phyloP scores from a whole-genome alignment of 2,888 invertebrate genomes.

The Tyria jacobaeae region DNA sequence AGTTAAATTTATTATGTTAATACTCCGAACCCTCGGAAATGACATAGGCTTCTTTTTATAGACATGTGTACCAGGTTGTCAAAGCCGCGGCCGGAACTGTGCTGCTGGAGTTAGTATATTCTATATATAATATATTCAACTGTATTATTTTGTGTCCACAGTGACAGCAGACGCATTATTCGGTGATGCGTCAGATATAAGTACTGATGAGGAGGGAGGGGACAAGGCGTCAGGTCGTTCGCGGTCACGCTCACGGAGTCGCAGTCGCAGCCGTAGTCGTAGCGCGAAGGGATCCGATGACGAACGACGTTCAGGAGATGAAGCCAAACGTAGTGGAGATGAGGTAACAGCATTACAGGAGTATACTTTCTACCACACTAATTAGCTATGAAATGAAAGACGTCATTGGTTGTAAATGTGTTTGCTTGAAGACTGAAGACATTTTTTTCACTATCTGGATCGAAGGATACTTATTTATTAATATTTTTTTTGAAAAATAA shows the following conservation, averaged over 20 bases:
- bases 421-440: no score
- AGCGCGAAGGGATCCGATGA: constrained; percentile 69
- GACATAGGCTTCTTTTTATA: no score
- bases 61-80: no score
- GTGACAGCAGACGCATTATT: constrained; percentile 94
- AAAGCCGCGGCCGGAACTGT: no score
- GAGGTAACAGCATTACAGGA: constrained; percentile 58
- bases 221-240: constrained; percentile 64
- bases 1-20: no score
- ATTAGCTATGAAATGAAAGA: neutral
- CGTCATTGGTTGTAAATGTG: neutral
- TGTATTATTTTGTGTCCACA: constrained; percentile 41
- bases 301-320: constrained; percentile 79
- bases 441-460: no score
- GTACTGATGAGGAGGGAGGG: constrained; percentile 92
- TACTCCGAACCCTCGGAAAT: no score
- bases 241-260: constrained; percentile 58
- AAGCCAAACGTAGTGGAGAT: constrained; percentile 76
- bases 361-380: neutral
- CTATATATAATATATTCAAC: no score
- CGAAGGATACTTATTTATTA: no score
- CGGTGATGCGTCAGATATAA: constrained; percentile 97
- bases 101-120: no score
- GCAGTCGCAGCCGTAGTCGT: constrained; percentile 64
- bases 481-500: no score